Conservation (phyloP, 92 coral and sea anemone genomes). For the Porites divaricata region DNA sequence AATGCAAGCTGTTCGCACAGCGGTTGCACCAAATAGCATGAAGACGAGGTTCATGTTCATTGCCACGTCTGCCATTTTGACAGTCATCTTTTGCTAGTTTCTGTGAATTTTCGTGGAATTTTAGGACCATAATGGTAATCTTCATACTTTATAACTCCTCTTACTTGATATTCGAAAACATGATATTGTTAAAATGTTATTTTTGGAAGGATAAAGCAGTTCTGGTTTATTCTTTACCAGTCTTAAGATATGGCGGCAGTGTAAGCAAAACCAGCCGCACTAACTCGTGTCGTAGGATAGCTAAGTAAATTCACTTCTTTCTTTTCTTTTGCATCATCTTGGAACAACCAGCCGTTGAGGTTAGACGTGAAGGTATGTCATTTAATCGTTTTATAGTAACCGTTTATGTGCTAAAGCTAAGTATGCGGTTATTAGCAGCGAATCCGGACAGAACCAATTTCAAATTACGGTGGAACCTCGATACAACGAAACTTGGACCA, state of each 20-base stretch:
- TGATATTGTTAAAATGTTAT: not conserved
- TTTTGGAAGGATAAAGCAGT: not conserved
- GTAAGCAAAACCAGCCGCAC: not conserved
- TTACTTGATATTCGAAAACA: not conserved
- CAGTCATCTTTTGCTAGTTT: constrained; percentile 1
- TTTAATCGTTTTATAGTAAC: not conserved
- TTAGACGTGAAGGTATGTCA: constrained; percentile 84
- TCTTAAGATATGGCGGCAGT: not conserved
- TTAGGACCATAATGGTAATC: constrained; percentile 67
- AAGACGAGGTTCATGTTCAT: constrained; percentile 25
- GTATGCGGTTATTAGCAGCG: no score
- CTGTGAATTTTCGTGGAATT: constrained; percentile 27
- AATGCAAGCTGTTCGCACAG: constrained; percentile 1
- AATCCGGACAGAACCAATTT: no score
- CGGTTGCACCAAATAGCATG: constrained; percentile 18
- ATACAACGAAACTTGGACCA: no score
- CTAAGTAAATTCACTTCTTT: not conserved
- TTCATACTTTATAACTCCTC: not conserved
- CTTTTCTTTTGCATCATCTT: constrained; percentile 20
- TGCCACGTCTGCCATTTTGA: constrained; percentile 99
- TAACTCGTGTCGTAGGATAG: not conserved
- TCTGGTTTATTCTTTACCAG: not conserved
- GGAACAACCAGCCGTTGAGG: constrained; percentile 75
- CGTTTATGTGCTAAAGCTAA: not conserved
- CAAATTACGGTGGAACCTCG: no score